phyloP scores from a whole-genome alignment of 2,797 vertebrate species.

The Uromys caudimaculatus region DNA sequence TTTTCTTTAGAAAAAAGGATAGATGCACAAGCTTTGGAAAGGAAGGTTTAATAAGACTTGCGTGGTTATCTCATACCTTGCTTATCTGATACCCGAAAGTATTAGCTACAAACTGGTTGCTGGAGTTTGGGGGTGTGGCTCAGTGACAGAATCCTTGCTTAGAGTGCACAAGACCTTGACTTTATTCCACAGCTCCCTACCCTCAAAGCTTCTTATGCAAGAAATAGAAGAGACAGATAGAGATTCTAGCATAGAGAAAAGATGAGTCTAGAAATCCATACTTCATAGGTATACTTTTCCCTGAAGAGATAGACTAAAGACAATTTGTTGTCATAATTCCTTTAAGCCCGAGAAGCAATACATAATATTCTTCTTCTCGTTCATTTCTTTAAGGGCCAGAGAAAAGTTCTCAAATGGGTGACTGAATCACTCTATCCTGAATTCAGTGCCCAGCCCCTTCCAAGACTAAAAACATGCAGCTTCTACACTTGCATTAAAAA shows the following conservation, averaged over 20 bases:
- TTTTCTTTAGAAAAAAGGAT: neutral
- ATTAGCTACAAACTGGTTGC: neutral
- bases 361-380: neutral
- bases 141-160: neutral
- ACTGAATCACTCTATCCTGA: constrained; percentile 12
- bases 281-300: neutral
- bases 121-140: neutral
- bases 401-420: neutral
- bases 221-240: neutral
- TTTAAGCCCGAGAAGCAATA: constrained; percentile 12
- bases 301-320: neutral
- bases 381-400: neutral
- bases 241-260: neutral
- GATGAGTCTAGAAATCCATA: neutral
- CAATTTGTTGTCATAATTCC: constrained; percentile 39
- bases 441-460: neutral
- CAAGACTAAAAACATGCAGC: neutral
- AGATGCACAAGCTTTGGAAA: neutral
- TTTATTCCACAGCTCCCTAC: neutral
- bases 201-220: neutral
- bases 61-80: neutral
- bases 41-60: neutral
- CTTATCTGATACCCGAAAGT: neutral
- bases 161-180: neutral
- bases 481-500: neutral